phyloP scores from a whole-genome alignment of 1,140 invertebrate species.

The Mylabris phalerata region DNA sequence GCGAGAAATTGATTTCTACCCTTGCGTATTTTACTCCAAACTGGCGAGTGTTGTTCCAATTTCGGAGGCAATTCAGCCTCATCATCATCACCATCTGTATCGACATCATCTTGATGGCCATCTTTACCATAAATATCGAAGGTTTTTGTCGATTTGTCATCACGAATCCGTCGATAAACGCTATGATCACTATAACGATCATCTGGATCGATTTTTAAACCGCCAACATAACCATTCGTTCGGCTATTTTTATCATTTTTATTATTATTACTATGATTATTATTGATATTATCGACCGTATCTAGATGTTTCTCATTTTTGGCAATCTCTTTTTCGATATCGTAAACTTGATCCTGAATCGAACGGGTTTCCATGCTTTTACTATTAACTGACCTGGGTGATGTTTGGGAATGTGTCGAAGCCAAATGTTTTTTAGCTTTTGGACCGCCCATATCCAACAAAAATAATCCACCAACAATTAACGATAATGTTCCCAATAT shows the following conservation, averaged over 20 bases:
- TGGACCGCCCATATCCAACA: constrained; percentile 56
- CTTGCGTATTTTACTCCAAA: constrained; percentile 40
- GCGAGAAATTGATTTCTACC: constrained; percentile 25
- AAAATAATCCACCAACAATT: constrained; percentile 58
- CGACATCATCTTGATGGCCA: constrained; percentile 15
- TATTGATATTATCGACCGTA: constrained; percentile 36
- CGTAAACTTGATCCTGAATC: constrained; percentile 22
- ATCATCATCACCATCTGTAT: constrained; percentile 25
- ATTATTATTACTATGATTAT: too few relatives aligned
- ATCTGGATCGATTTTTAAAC: constrained; percentile 6
- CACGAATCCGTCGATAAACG: constrained; percentile 21
- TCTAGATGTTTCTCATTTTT: constrained; percentile 32
- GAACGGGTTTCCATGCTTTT: constrained; percentile 5
- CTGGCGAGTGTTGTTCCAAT: constrained; percentile 37
- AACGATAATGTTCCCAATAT: constrained; percentile 62
- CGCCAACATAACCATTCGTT: constrained; percentile 11
- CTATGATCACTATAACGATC: constrained; percentile 40
- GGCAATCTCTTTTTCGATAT: constrained; percentile 27
- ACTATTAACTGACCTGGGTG: background rate
- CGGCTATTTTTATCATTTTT: constrained; percentile 25
- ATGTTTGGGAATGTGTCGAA: constrained; percentile 6
- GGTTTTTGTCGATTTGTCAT: constrained; percentile 14
- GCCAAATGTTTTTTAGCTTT: constrained; percentile 30
- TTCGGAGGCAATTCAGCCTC: constrained; percentile 28
- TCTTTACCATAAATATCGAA: constrained; percentile 21